These are phyloP conservation scores for Heliconius eleuchia DNA, from an alignment of 1,140 invertebrate genomes.

Conservation along the genomic window DNA sequence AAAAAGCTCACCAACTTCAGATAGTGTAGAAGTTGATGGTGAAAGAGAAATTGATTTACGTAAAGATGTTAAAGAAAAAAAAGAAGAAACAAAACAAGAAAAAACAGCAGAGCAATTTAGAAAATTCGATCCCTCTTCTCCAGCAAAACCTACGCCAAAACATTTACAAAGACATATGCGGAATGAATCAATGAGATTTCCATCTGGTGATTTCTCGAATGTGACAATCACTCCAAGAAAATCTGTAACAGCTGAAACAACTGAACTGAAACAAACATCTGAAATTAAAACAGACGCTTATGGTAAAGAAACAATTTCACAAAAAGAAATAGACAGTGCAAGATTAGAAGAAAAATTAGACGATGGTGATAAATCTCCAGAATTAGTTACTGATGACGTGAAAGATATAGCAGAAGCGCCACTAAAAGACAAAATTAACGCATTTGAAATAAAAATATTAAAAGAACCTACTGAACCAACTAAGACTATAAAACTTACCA, in stretches of 20 bases:
- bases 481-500: slow-evolving; percentile 76
- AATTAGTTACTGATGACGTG: slow-evolving; percentile 62
- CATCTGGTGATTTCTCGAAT: slow-evolving; percentile 80
- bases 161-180: slow-evolving; percentile 80
- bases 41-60: slow-evolving; percentile 49
- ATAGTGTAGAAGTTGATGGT: slow-evolving; percentile 58
- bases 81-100: slow-evolving; percentile 64
- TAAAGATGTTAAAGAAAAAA: slow-evolving; percentile 50
- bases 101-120: slow-evolving; percentile 67
- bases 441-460: slow-evolving; percentile 76
- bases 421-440: slow-evolving; percentile 76
- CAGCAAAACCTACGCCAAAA: slow-evolving; percentile 78
- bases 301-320: slow-evolving; percentile 67
- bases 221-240: slow-evolving; percentile 77
- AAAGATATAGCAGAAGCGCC: slow-evolving; percentile 77
- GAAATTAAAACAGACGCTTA: slow-evolving; percentile 64
- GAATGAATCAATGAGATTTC: slow-evolving; percentile 81
- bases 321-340: slow-evolving; percentile 74
- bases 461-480: slow-evolving; percentile 69
- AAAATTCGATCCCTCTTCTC: slow-evolving; percentile 72
- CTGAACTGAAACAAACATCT: slow-evolving; percentile 57
- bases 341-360: slow-evolving; percentile 75
- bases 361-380: slow-evolving; percentile 72
- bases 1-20: slow-evolving; percentile 61
- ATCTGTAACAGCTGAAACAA: slow-evolving; percentile 67